Evolutionary conservation across 2,888 invertebrate species (phyloP).

Genomic region (Ochlodes sylvanus): DNA sequence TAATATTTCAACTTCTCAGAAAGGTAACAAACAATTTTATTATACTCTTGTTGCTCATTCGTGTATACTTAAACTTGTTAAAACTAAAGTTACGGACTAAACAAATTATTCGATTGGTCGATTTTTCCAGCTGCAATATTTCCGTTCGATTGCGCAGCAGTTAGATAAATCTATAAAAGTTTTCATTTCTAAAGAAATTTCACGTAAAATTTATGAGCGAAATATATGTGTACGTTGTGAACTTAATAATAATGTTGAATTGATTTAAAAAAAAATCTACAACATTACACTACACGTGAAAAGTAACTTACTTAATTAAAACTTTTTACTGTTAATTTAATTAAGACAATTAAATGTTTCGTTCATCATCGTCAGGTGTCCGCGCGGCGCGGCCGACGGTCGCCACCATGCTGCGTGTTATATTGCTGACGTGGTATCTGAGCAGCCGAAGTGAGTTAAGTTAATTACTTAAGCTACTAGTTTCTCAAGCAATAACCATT

Average conservation of each 20-base stretch:
- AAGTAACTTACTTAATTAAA: not conserved
- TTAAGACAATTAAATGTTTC: too few relatives aligned
- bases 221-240: too few relatives aligned
- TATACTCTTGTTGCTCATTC: conserved; percentile 4
- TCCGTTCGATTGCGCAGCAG: conserved; percentile 37
- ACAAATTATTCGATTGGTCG: conserved; percentile 7
- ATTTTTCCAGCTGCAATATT: conserved; percentile 39
- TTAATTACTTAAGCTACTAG: too few relatives aligned
- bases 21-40: conserved; percentile 2
- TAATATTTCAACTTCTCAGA: not conserved
- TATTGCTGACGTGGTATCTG: conserved; percentile 1
- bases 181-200: conserved; percentile 15
- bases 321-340: too few relatives aligned
- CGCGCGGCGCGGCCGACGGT: not conserved
- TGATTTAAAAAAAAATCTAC: too few relatives aligned
- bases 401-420: conserved; percentile 1
- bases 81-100: conserved; percentile 20
- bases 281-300: too few relatives aligned
- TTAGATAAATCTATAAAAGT: conserved; percentile 36
- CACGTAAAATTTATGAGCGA: too few relatives aligned
- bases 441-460: conserved; percentile 8
- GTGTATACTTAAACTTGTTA: conserved; percentile 4
- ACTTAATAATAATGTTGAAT: too few relatives aligned
- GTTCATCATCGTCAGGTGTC: not conserved
- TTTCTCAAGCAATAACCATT: too few relatives aligned